A percentile compares a stretch with the other conserved stretches of the same genome.
phyloP scores from a whole-genome alignment of 2,888 invertebrate genomes.

The Trachelus stipa region DNA sequence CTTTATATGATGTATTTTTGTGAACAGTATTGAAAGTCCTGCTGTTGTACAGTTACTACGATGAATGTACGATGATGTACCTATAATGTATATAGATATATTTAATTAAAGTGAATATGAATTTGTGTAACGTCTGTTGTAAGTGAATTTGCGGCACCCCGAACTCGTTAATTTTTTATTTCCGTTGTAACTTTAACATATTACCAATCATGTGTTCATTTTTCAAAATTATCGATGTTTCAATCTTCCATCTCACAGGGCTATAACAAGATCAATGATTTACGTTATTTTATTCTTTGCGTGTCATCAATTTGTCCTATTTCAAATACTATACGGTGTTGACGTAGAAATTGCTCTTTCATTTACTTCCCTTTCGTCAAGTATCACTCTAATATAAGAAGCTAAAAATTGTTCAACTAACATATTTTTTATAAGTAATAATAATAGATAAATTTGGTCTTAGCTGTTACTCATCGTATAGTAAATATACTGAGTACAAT shows the following conservation, averaged over 20 bases:
- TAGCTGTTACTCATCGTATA: neutral
- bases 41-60: constrained; percentile 61
- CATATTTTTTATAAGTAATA: neutral
- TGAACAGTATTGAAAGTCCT: constrained; percentile 64
- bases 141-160: neutral
- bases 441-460: neutral
- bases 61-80: constrained; percentile 64
- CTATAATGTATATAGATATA: constrained; percentile 66
- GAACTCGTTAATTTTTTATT: neutral
- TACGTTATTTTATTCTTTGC: neutral
- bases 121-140: constrained; percentile 54
- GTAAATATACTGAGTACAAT: neutral
- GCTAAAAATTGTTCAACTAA: neutral
- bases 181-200: neutral
- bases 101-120: constrained; percentile 65
- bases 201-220: neutral
- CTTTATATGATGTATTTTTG: constrained; percentile 61
- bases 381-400: neutral
- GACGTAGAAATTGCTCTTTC: neutral
- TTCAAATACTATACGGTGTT: neutral
- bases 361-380: neutral
- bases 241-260: neutral
- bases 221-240: neutral
- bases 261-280: neutral
- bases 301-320: neutral